Percentiles rank a stretch among this genome's conserved stretches.
Evolutionary conservation across 2,797 vertebrate genomes (phyloP).

Genomic region (Acridotheres tristis): DNA sequence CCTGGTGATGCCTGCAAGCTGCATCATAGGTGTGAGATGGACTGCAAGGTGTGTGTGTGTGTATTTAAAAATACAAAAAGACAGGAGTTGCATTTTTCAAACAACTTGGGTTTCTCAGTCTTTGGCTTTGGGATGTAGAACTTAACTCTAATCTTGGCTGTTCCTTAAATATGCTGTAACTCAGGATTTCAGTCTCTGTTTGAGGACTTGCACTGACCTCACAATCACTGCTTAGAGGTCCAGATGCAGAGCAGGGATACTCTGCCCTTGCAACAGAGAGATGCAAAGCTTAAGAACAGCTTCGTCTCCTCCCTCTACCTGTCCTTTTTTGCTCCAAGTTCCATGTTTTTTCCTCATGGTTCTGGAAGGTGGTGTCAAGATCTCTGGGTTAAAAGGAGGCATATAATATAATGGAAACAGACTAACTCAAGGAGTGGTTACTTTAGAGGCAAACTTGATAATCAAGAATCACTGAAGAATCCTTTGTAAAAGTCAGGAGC

Average conservation of each 20-base stretch:
- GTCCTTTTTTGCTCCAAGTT: not conserved
- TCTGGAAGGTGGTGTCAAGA: not conserved
- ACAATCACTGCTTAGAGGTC: not conserved
- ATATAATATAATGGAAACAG: not conserved
- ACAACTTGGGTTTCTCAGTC: not conserved
- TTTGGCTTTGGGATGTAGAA: not conserved
- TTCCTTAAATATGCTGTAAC: rapidly evolving
- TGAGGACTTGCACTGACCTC: not conserved
- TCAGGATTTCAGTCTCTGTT: not conserved
- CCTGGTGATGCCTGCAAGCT: not conserved
- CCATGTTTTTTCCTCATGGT: not conserved
- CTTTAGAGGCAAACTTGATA: not conserved
- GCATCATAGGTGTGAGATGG: not conserved
- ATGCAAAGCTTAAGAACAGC: not conserved
- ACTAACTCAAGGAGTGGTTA: not conserved
- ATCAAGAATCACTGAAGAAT: not conserved
- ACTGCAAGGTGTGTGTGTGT: rapidly evolving
- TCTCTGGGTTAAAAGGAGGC: not conserved
- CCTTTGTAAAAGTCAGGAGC: not conserved
- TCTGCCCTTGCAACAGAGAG: not conserved
- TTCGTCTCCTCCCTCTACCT: not conserved
- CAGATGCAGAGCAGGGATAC: not conserved
- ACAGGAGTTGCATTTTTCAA: not conserved
- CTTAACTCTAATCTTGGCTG: not conserved
- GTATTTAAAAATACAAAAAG: not conserved